Evolutionary conservation across 2,113 vertebrate genomes (phyloP).

Genomic region (Pleuronectes platessa): DNA sequence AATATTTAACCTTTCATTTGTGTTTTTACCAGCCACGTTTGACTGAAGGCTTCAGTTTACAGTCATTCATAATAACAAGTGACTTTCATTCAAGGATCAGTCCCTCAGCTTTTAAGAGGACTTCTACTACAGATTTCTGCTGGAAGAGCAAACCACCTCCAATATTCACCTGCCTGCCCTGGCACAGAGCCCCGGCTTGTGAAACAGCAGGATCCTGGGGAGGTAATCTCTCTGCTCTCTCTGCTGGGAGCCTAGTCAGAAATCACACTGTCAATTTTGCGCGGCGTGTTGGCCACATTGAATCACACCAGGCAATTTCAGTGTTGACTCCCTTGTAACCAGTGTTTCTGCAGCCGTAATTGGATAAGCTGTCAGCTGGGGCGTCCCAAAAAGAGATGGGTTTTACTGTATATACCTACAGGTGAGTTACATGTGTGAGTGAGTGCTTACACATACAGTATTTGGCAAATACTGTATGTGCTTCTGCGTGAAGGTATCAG

Average conservation of each 20-base stretch:
- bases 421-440: not conserved
- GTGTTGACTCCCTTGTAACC: constrained; percentile 47
- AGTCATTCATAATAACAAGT: not conserved
- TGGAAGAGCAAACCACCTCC: not conserved
- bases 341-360: constrained; percentile 45
- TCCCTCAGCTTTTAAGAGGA: constrained; percentile 14
- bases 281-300: constrained; percentile 32
- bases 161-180: constrained; percentile 23
- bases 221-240: constrained; percentile 26
- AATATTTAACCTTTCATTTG: not conserved
- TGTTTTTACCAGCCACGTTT: no score
- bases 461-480: not conserved
- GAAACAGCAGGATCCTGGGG: constrained; percentile 29
- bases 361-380: constrained; percentile 62
- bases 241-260: constrained; percentile 49
- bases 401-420: constrained; percentile 11
- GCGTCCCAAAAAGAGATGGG: constrained; percentile 9
- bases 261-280: constrained; percentile 60
- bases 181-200: constrained; percentile 32
- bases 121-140: constrained; percentile 15
- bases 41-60: not conserved
- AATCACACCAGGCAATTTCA: constrained; percentile 56
- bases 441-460: not conserved
- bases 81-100: constrained; percentile 5
- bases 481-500: not conserved